Conservation (phyloP, 1,140 invertebrate genomes). For the Drosophila lacteicornis region DNA sequence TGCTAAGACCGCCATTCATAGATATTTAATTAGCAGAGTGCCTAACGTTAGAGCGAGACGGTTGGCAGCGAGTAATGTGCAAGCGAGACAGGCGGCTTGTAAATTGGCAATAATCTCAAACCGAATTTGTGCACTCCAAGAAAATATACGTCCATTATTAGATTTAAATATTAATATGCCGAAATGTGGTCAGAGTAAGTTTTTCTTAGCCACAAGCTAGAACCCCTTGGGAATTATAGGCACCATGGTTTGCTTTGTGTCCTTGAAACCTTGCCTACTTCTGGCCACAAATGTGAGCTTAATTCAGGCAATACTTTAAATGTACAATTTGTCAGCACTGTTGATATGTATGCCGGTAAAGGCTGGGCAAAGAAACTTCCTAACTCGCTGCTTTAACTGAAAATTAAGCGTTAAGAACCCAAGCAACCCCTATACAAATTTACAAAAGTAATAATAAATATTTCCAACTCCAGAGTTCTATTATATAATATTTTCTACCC, state of each 20-base stretch:
- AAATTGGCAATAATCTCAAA: conserved; percentile 71
- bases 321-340: too few species aligned
- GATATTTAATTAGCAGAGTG: conserved; percentile 83
- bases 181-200: too few species aligned
- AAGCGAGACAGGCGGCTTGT: conserved; percentile 35
- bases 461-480: background rate
- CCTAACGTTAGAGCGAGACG: conserved; percentile 18
- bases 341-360: too few species aligned
- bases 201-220: background rate
- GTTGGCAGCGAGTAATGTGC: background rate
- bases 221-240: background rate
- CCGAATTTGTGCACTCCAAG: conserved; percentile 32
- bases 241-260: too few species aligned
- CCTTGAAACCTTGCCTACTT: too few species aligned
- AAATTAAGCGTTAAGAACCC: too few species aligned
- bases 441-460: background rate
- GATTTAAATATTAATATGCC: too few species aligned
- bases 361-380: too few species aligned
- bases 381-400: too few species aligned
- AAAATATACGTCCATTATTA: background rate
- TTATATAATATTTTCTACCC: background rate
- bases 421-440: background rate
- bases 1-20: conserved; percentile 80
- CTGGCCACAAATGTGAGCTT: too few species aligned
- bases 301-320: too few species aligned